Percentiles rank a stretch among this genome's conserved stretches.
These are phyloP conservation scores for Sinhomidia bicolor DNA, from an alignment of 2,888 invertebrate genomes.

Conservation along the genomic window DNA sequence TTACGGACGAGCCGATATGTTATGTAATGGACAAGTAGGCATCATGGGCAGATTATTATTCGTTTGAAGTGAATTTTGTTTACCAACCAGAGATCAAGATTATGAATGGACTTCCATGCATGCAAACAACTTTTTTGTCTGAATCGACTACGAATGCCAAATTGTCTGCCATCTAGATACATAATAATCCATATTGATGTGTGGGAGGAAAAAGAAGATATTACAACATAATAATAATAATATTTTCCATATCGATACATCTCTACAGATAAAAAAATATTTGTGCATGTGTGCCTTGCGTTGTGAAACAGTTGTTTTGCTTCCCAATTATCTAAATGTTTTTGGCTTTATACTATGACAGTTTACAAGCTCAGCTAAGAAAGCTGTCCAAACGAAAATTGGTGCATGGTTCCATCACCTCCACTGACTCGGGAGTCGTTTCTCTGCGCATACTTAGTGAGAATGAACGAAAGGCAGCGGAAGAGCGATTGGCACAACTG, in stretches of 20 bases:
- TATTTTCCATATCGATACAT: conserved; percentile 18
- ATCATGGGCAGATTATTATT: conserved; percentile 16
- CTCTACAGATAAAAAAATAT: not conserved
- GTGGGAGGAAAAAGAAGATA: conserved; percentile 1
- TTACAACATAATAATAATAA: too few species aligned
- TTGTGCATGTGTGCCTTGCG: not conserved
- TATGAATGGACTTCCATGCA: not conserved
- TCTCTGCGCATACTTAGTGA: conserved; percentile 82
- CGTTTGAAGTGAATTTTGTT: conserved; percentile 19
- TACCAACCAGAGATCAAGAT: not conserved
- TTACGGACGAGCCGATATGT: not conserved
- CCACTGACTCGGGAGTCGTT: conserved; percentile 79
- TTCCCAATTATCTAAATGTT: conserved; percentile 66
- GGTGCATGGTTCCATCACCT: conserved; percentile 80
- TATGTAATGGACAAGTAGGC: not conserved
- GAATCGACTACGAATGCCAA: conserved; percentile 6
- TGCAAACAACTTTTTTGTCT: not conserved
- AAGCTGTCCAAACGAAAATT: conserved; percentile 79
- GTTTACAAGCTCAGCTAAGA: conserved; percentile 80
- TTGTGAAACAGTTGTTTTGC: not conserved
- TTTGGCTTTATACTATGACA: conserved; percentile 83
- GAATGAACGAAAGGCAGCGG: conserved; percentile 84
- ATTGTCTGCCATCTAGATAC: not conserved
- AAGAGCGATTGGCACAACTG: conserved; percentile 85
- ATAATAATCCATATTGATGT: not conserved